These are phyloP conservation scores for Bombus breviceps DNA, from an alignment of 1,140 invertebrate genomes.

Conservation along the genomic window DNA sequence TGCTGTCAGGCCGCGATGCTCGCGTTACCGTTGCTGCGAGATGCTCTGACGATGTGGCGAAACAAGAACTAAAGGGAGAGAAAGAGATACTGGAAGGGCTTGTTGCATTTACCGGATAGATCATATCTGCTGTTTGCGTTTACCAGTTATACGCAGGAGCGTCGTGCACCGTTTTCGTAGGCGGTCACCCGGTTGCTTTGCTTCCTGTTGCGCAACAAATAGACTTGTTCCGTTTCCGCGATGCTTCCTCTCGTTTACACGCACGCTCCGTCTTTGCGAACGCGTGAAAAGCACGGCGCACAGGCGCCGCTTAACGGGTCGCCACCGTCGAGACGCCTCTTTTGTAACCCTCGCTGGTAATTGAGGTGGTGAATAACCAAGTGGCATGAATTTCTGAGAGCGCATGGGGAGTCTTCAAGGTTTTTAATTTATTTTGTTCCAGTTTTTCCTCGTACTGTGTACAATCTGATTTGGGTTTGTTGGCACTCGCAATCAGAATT, in stretches of 20 bases:
- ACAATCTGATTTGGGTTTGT: background rate
- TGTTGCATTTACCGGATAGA: constrained; percentile 7
- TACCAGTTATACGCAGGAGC: background rate
- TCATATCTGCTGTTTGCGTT: constrained; percentile 35
- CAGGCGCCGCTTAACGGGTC: constrained; percentile 21
- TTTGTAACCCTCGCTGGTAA: constrained; percentile 15
- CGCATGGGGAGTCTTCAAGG: background rate
- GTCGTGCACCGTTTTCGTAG: background rate
- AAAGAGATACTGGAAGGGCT: background rate
- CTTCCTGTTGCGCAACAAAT: constrained; percentile 56
- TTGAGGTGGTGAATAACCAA: constrained; percentile 7
- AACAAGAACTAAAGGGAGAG: too few relatives aligned
- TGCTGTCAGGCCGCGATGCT: constrained; percentile 42
- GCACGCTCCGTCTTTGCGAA: background rate
- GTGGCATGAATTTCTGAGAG: background rate
- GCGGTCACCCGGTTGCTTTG: constrained; percentile 26
- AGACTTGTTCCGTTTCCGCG: constrained; percentile 46
- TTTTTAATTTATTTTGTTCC: background rate
- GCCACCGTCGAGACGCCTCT: background rate
- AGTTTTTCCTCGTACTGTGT: background rate
- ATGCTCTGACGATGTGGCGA: background rate
- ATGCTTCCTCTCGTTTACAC: background rate
- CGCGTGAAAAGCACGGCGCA: constrained; percentile 11
- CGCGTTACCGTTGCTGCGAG: constrained; percentile 21
- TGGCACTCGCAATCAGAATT: background rate